These are phyloP conservation scores for Acrossocheilus fasciatus DNA, from an alignment of 2,797 vertebrate species.

Conservation along the genomic window DNA sequence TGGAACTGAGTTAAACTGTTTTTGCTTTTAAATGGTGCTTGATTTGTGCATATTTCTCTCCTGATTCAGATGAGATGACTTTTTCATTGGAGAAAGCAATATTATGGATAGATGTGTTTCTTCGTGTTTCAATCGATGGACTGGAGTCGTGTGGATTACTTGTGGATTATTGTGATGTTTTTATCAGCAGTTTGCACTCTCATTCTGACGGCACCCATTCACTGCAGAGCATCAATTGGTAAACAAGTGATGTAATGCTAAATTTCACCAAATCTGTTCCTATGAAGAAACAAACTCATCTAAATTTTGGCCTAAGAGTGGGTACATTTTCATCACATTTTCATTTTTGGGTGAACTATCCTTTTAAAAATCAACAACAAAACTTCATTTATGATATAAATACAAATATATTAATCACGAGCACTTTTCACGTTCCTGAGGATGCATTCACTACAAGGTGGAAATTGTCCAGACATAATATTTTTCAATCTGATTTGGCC, in stretches of 20 bases:
- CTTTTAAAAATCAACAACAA: background rate
- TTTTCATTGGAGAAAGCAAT: background rate
- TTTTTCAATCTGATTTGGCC: constrained; percentile 3
- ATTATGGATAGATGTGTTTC: background rate
- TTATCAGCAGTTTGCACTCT: background rate
- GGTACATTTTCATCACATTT: background rate
- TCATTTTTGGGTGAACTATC: background rate
- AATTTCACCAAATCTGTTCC: background rate
- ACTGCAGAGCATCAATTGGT: background rate
- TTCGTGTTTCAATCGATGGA: too few species aligned
- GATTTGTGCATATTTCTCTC: background rate
- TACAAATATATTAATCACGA: background rate
- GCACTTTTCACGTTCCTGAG: background rate
- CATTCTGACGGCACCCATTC: background rate
- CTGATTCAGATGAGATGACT: background rate
- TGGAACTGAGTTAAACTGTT: background rate
- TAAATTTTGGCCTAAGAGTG: too few species aligned
- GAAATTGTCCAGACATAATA: background rate
- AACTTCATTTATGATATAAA: background rate
- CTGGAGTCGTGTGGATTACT: background rate
- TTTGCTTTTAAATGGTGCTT: background rate
- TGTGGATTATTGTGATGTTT: background rate
- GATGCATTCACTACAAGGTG: background rate
- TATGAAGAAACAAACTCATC: background rate
- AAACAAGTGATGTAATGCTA: background rate